Base-by-base conservation (phyloP, 1,140 invertebrate species). In the Dinoponera quadriceps region DNA sequence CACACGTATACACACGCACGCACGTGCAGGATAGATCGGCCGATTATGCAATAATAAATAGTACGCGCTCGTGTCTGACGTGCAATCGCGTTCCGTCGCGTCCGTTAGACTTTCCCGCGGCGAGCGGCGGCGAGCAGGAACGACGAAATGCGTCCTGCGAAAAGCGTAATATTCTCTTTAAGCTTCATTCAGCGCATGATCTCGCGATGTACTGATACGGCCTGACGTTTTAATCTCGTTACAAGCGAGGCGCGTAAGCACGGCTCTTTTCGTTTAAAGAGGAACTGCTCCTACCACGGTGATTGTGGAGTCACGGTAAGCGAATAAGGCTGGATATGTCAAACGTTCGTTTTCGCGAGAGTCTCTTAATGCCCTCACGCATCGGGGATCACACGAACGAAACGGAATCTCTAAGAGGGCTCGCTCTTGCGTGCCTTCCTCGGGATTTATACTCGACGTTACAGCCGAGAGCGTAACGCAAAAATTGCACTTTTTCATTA, bases 151-250 rank as follows among this genome's bases (percentile, higher is more conserved):
- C 63, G 49, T 69, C 69, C 57, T 51, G 33, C 54, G n/a, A 25
- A 80, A 80, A 71, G 38, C 65, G 75, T 69, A 80, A 57, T 78
- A 82, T 62, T 73, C 71, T 44, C 71, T 74, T 82, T 73, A 74
- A 72, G 57, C 44, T 73, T 62, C 44, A 49, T 75, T 82, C 69
- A 75, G 71, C 62, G 57, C 80, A 63, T 74, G 80, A 80, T 80
- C 54, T 29, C 63, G 33, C 57, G 63, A 78, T 78, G 51, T 78
- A 57, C 75, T 80, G 65, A 80, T 80, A 80, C 75, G 69, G 75
- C 68, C 75, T 83, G 63, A 85, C 68, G 33, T 86, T 84, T 84
- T 86, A 84, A 84, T 84, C 75, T 80, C 48, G 68, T 63, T 86
- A 86, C 69, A 74, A 78, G 55, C 83, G 59, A 60, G 44, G 59